Evolutionary conservation across 2,797 vertebrate species (phyloP), one percentile per base, ranked within the genome.

Genomic region (Oreochromis grahami): DNA sequence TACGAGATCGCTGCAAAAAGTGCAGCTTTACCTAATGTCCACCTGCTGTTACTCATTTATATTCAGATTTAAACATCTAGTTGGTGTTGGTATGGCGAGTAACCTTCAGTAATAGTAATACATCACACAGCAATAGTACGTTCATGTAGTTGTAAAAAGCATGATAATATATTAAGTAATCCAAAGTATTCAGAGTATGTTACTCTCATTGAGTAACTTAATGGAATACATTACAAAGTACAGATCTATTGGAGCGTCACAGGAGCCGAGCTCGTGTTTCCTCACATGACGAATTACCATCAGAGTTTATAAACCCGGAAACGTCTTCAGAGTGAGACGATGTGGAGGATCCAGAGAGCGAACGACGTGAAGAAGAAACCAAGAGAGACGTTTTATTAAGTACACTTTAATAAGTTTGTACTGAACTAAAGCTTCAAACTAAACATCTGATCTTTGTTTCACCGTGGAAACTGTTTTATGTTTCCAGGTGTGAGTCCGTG

Each of bases 21-120:
- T 53, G 52, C 51, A 0, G 11, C 21, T 3, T 2, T 9, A 51
- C 2, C 50, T n/a, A n/a, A n/a, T 1, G 50, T 51, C 19, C 50
- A 2, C 9, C 38, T 34, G 1, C 48, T 51, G 19, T 51, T n/a
- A 51, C 50, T 51, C 50, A 51, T n/a, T 1, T 1, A 1, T 5
- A 10, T 51, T 10, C 5, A n/a, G 19, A 51, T 51, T 51, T n/a
- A 51, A n/a, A 6, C 1, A 2, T 48, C 15, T 15, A 1, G 51
- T 3, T 53, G n/a, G 0, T 24, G 1, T 55, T 32, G 29, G 6
- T 32, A 32, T 7, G 34, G 24, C 5, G 5, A 56, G 55, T 15
- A 1, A 0, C 26, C 26, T 2, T 32, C 55, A 55, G 51, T 3
- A 6, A 6, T 2, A 51, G 38, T 41, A 41, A 41, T 12, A 41